Base-by-base conservation (phyloP, 2,113 vertebrate species). In the Psittacus erithacus region DNA sequence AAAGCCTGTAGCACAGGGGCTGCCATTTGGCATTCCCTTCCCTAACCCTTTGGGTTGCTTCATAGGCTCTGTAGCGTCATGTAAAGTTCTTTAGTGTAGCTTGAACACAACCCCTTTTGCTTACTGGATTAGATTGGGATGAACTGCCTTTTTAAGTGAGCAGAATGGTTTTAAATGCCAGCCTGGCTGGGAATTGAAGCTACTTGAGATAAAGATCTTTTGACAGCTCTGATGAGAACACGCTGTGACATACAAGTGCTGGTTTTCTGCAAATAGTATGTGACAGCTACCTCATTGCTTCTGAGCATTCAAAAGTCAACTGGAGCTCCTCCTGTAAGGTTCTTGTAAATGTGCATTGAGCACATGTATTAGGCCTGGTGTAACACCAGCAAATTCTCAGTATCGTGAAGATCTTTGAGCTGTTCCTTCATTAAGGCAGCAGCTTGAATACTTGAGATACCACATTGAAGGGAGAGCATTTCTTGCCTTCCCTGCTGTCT, bases 331-430 rank as follows among this genome's bases (percentile, higher is more conserved):
- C 39, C 55, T 60, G 11, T 24, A 13, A 64, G 73, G 35, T 24
- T 47, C 35, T 82, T 70, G 39, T 13, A 7, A 19, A 47, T 23
- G 47, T 4, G 4, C 46, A 1, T 49, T 35, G 24, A 50, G 35
- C 39, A 0, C 3, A 3, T 8, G 1, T 7, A 4, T 18, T 6
- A 22, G 24, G 55, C 67, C 60, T 18, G 4, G 24, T 1, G 0
- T 19, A 7, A 11, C 7, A 11, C 8, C 38, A 31, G 35, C 25
- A 70, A 17, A 23, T n/a, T 41, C 67, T 57, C 33, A 5, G 18
- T 31, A 4, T 46, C 9, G 0, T 17, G 20, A 47, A 43, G 15
- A 8, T 63, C 27, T 53, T 17, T 2, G 43, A 87, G 63, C 78
- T 50, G 18, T 28, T 31, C 19, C 49, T 33, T 76, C 29, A 0